These are phyloP conservation scores for Paraescarpia echinospica DNA, from an alignment of 1,140 invertebrate genomes.

Conservation along the genomic window DNA sequence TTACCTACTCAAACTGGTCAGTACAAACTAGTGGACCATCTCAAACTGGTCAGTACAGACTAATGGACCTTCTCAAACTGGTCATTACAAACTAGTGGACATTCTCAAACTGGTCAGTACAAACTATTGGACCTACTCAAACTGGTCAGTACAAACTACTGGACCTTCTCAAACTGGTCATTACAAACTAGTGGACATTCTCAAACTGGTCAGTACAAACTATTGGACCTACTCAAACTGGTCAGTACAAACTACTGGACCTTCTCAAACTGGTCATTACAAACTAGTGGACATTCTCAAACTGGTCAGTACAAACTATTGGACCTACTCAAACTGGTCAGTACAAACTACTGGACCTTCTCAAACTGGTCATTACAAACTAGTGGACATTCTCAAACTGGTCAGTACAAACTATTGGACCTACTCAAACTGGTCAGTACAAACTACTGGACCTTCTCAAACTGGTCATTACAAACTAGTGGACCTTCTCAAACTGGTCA, in stretches of 20 bases:
- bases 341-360: background rate
- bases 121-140: constrained; percentile 44
- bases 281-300: too few species aligned
- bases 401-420: constrained; percentile 48
- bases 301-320: constrained; percentile 47
- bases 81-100: too few species aligned
- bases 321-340: constrained; percentile 34
- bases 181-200: too few species aligned
- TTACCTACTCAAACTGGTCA: too few species aligned
- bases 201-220: too few species aligned
- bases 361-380: too few species aligned
- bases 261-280: constrained; percentile 41
- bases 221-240: constrained; percentile 39
- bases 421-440: constrained; percentile 25
- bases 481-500: too few species aligned
- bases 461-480: too few species aligned
- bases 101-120: too few species aligned
- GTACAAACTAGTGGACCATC: constrained; percentile 46
- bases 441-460: constrained; percentile 25
- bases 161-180: constrained; percentile 37
- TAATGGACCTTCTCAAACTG: constrained; percentile 33
- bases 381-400: too few species aligned
- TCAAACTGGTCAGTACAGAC: background rate
- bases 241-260: background rate
- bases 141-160: background rate